Percentiles rank a stretch among this genome's conserved stretches.
Evolutionary conservation across 2,797 vertebrate species (phyloP).

Genomic region (Melopsittacus undulatus): DNA sequence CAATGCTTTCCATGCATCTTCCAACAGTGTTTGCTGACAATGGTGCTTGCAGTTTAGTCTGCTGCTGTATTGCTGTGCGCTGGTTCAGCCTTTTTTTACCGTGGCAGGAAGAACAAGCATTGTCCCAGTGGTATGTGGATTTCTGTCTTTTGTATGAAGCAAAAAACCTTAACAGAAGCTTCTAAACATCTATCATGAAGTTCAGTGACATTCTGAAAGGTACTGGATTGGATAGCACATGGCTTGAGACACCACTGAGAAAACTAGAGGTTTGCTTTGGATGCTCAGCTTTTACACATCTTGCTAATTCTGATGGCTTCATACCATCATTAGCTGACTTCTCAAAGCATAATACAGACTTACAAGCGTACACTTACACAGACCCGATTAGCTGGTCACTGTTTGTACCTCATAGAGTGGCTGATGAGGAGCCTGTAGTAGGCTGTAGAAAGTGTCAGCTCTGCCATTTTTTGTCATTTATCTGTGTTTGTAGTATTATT

Average conservation of each 20-base stretch:
- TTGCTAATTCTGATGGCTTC: neutral
- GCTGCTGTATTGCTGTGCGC: neutral
- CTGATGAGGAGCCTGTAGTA: neutral
- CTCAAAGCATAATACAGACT: neutral
- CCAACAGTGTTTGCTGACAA: neutral
- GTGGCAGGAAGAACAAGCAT: neutral
- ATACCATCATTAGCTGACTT: neutral
- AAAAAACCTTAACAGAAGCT: neutral
- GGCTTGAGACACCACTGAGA: rapidly evolving
- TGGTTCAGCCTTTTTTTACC: neutral
- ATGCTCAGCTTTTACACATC: neutral
- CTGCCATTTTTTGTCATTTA: neutral
- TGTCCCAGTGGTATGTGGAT: neutral
- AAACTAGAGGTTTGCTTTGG: neutral
- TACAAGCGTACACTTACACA: neutral
- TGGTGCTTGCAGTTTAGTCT: neutral
- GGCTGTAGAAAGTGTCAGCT: neutral
- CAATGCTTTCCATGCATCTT: neutral
- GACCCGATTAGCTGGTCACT: neutral
- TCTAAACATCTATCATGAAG: neutral
- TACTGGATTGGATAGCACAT: neutral
- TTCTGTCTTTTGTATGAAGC: neutral
- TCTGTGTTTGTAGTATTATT: neutral
- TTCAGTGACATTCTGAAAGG: neutral
- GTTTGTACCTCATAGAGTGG: neutral